These are phyloP conservation scores for Oostethus manadensis DNA, from an alignment of 2,113 vertebrate species.

Conservation along the genomic window DNA sequence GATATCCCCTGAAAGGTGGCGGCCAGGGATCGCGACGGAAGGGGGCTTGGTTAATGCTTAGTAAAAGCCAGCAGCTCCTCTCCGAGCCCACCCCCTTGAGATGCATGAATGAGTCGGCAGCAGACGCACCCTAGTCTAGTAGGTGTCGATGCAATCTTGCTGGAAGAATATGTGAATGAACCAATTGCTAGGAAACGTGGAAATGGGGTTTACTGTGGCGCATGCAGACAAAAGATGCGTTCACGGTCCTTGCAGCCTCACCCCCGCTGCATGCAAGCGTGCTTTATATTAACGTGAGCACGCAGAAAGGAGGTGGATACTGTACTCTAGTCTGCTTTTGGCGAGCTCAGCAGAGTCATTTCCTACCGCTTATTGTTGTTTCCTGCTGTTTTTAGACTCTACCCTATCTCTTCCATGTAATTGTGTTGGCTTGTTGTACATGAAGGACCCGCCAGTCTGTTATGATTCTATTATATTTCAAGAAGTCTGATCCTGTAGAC, in stretches of 20 bases:
- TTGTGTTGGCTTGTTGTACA: constrained; percentile 7
- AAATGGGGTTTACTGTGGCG: not conserved
- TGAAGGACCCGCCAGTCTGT: not conserved
- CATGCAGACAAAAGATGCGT: constrained; percentile 67
- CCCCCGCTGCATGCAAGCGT: constrained; percentile 31
- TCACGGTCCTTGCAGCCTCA: constrained; percentile 35
- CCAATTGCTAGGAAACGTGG: not conserved
- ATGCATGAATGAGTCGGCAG: constrained; percentile 58
- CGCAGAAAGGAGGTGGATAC: constrained; percentile 22
- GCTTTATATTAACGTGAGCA: constrained; percentile 22
- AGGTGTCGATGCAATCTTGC: not conserved
- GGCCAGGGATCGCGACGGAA: not conserved
- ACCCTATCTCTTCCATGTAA: constrained; percentile 19
- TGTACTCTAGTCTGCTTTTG: not conserved
- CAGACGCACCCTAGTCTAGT: constrained; percentile 52
- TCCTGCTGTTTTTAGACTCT: constrained; percentile 6
- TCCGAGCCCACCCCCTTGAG: constrained; percentile 1
- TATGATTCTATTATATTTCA: not conserved
- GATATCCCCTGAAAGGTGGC: not conserved
- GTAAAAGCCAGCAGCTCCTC: constrained; percentile 25
- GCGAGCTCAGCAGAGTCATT: not conserved
- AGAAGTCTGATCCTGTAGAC: not conserved
- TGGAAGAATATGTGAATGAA: constrained; percentile 47
- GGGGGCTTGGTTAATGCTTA: constrained; percentile 16
- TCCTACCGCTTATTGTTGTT: not conserved